Evolutionary conservation across 1,140 invertebrate species (phyloP).

Genomic region (Chlorops oryzae): DNA sequence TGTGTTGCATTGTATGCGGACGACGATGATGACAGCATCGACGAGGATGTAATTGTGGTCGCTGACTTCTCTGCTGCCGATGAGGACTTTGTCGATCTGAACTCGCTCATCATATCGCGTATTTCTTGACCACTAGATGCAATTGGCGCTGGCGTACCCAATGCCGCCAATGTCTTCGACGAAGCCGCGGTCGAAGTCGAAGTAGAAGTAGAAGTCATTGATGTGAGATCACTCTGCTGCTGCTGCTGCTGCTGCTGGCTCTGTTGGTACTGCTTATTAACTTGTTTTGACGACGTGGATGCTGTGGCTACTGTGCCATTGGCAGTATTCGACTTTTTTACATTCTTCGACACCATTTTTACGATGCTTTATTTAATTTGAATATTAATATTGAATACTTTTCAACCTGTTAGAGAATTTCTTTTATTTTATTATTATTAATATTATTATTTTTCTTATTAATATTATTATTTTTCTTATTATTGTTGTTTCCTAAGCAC

Average conservation of each 20-base stretch:
- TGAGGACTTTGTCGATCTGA: not conserved
- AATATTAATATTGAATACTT: too few species aligned
- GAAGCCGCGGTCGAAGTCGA: conserved; percentile 18
- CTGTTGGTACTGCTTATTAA: conserved; percentile 5
- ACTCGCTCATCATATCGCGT: conserved; percentile 1
- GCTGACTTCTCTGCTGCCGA: not conserved
- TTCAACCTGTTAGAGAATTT: too few species aligned
- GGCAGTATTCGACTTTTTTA: conserved; percentile 39
- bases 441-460: too few species aligned
- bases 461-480: too few species aligned
- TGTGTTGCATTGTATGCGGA: too few species aligned
- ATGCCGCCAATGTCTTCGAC: conserved; percentile 32
- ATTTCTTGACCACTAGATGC: conserved; percentile 1
- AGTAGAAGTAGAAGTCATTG: conserved; percentile 32
- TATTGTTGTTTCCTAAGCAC: too few species aligned
- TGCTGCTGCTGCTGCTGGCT: conserved; percentile 12
- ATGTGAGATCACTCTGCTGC: conserved; percentile 24
- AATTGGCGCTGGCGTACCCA: not conserved
- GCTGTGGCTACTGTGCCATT: not conserved
- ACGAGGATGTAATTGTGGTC: not conserved
- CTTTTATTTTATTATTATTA: too few species aligned
- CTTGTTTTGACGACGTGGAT: not conserved
- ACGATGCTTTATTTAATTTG: too few species aligned
- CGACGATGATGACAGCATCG: conserved; percentile 3
- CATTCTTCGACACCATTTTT: conserved; percentile 46